These are phyloP conservation scores for Drosophila maculinotata DNA, from an alignment of 2,888 invertebrate species.

Conservation along the genomic window DNA sequence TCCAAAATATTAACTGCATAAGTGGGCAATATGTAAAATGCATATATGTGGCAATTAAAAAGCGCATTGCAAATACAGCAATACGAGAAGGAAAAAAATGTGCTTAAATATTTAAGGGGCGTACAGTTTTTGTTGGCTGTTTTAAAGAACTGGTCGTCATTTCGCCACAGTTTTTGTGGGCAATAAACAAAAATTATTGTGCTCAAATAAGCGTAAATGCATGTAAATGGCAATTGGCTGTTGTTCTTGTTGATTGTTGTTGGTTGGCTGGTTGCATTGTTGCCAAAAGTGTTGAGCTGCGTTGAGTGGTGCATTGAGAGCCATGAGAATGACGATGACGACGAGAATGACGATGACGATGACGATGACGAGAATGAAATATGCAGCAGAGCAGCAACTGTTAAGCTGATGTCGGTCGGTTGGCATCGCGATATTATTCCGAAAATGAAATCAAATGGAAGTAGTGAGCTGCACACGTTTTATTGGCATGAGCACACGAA, in stretches of 20 bases:
- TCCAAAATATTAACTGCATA: slow-evolving; percentile 55
- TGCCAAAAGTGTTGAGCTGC: slow-evolving; percentile 66
- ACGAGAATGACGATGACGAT: slow-evolving; percentile 13
- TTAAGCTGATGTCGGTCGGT: slow-evolving; percentile 38
- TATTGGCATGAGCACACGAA: slow-evolving; percentile 61
- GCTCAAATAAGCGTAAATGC: slow-evolving; percentile 80
- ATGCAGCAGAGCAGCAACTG: slow-evolving; percentile 52
- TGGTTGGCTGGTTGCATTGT: slow-evolving; percentile 58
- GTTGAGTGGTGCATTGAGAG: slow-evolving; percentile 44
- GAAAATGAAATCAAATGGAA: slow-evolving; percentile 74
- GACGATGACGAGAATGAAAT: slow-evolving; percentile 63
- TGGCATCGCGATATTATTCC: slow-evolving; percentile 61
- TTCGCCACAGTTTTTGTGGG: slow-evolving; percentile 66
- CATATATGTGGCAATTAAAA: slow-evolving; percentile 71
- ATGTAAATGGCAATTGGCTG: slow-evolving; percentile 58
- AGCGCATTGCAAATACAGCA: slow-evolving; percentile 48
- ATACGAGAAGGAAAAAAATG: neutral
- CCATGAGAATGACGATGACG: slow-evolving; percentile 9
- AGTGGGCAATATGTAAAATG: slow-evolving; percentile 56
- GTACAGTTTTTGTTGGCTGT: slow-evolving; percentile 1
- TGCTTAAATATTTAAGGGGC: slow-evolving; percentile 66
- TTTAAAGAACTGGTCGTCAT: slow-evolving; percentile 33
- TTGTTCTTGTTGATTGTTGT: slow-evolving; percentile 21
- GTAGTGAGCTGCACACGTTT: slow-evolving; percentile 74
- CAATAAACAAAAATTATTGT: slow-evolving; percentile 79